These are phyloP conservation scores for Bembecia ichneumoniformis DNA, from an alignment of 2,888 invertebrate genomes.

Conservation along the genomic window DNA sequence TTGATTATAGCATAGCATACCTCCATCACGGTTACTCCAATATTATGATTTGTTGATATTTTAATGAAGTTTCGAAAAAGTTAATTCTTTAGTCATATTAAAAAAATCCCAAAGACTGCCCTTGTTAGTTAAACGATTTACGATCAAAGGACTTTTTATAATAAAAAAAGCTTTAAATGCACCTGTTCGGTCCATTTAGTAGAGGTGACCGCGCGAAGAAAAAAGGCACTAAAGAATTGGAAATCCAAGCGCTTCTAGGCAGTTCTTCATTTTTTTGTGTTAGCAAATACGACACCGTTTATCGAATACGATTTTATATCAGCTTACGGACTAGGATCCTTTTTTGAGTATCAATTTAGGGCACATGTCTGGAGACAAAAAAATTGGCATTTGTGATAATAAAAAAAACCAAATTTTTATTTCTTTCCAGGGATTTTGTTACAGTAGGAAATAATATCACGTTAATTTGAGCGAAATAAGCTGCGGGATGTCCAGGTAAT, in stretches of 20 bases:
- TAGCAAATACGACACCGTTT: neutral
- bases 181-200: conserved; percentile 59
- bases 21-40: neutral
- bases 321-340: neutral
- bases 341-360: neutral
- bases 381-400: no score
- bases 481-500: no score
- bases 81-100: neutral
- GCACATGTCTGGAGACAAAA: neutral
- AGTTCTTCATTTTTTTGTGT: neutral
- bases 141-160: conserved; percentile 39
- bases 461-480: no score
- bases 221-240: conserved; percentile 5
- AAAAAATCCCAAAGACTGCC: conserved; percentile 28
- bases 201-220: conserved; percentile 31
- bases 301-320: neutral
- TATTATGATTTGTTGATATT: conserved; percentile 13
- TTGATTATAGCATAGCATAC: neutral
- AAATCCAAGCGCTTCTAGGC: neutral
- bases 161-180: conserved; percentile 42
- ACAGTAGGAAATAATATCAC: no score
- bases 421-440: no score
- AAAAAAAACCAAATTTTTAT: no score
- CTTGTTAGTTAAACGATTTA: conserved; percentile 62
- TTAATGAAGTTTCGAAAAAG: conserved; percentile 34